Base-by-base conservation (phyloP, 1,140 invertebrate genomes). In the Popillia japonica region DNA sequence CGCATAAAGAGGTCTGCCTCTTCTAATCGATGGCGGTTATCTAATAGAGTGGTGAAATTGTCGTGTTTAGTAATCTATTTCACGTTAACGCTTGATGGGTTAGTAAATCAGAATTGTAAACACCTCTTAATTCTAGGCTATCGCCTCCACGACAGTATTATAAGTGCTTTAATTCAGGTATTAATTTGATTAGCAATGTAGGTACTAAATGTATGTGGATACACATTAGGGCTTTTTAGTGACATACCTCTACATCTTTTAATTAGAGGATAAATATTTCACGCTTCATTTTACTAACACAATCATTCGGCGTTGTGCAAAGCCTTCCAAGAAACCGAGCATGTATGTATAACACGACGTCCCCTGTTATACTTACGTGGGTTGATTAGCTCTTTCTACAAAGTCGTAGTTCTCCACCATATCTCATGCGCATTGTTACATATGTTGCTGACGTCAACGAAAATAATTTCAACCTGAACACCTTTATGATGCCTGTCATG, bases 331-430 rank as follows among this genome's bases (percentile, higher is more conserved):
- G 48, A 55, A 55, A 14, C 14, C 14, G 17, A 55, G 48, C n/a
- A 55, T 55, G 17, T 48, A n/a, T n/a, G 14, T 17, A 55, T 55
- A 55, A 55, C 17, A 55, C 48, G n/a, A 55, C n/a, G 17, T 17
- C 48, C 48, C 14, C 48, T 55, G 48, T 55, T 55, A 55, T 17
- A 55, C 17, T 17, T 55, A 55, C 48, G 48, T 55, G 14, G 48
- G 48, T 17, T 55, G 48, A 55, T 55, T 55, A n/a, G 48, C 48
- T 55, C 48, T 55, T 55, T 55, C 48, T 55, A 3, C 48, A n/a
- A 34, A 2, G 27, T 34, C 27, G 27, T 34, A 34, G 27, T 34
- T 2, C 27, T 55, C 17, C 48, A 17, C n/a, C 44, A n/a, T 14
- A 55, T 55, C 48, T 0, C 17, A 17, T 55, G 3, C 14, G 14